Evolutionary conservation across 2,113 vertebrate species (phyloP), one percentile per base, ranked within the genome.

Genomic region (Onychostruthus taczanowskii): DNA sequence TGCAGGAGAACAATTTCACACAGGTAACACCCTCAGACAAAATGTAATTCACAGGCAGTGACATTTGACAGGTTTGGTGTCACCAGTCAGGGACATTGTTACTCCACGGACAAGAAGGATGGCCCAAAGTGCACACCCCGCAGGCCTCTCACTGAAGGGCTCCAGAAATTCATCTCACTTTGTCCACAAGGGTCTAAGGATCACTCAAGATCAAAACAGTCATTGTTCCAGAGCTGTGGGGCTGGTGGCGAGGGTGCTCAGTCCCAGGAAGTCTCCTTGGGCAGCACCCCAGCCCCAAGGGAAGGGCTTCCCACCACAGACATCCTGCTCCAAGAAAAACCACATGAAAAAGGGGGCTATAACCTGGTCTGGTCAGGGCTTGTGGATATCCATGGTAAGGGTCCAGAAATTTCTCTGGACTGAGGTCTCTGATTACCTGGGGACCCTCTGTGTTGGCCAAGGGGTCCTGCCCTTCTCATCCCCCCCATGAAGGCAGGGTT

Each of bases 71-170:
- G 37, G 46, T 59, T 81, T 59, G 37, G 33, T 59, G 28, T 52
- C 35, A 39, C 27, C 23, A 28, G 19, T 5, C 0, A 0, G 22
- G 77, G 61, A 82, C 6, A 7, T 39, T 16, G 33, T 23, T 46
- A 46, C 10, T 7, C 27, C 44, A 31, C 0, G 0, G 44, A 58
- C 44, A 67, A 33, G 44, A 52, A 39, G 0, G 0, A 39, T 18
- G 19, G 35, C 33, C 33, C 39, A 6, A 39, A 46, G 37, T 5
- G 13, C 12, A 8, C 13, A 9, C 7, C 15, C 10, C 2, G 0
- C 59, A 39, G 33, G 9, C 22, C 44, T 79, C 24, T 64, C 75
- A 30, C 35, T 21, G 72, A 43, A 30, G 16, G 52, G 31, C 11
- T 50, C 35, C 74, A 46, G 12, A 53, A 78, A 37, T 78, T 39